Conservation (phyloP, 2,888 invertebrate genomes). For the Dryococelus australis region DNA sequence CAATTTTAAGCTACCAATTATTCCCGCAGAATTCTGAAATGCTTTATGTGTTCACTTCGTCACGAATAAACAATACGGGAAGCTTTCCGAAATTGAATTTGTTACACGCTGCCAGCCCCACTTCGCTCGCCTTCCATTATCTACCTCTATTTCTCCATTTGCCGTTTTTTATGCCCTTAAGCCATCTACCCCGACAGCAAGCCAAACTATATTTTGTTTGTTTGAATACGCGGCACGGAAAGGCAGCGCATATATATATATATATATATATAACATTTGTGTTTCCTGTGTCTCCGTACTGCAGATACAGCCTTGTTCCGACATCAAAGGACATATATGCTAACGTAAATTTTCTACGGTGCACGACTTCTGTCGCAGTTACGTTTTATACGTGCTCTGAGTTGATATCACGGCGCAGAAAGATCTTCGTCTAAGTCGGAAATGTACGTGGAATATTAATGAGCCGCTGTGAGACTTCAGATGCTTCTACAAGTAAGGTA, state of each 20-base stretch:
- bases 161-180: neutral
- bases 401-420: neutral
- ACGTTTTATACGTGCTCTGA: neutral
- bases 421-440: neutral
- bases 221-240: neutral
- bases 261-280: neutral
- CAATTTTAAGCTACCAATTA: too few relatives aligned
- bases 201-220: neutral
- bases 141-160: conserved; percentile 13
- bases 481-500: neutral
- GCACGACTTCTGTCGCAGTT: neutral
- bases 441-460: neutral
- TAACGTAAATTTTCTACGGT: neutral
- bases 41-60: neutral
- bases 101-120: neutral
- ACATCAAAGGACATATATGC: neutral
- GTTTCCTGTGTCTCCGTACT: neutral
- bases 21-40: too few relatives aligned
- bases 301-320: neutral
- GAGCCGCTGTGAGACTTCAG: neutral
- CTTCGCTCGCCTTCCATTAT: too few relatives aligned
- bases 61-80: neutral
- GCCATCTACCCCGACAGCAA: neutral
- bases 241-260: neutral
- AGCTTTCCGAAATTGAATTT: conserved; percentile 9